Evolutionary conservation across 2,113 vertebrate species (phyloP).

Genomic region (Motacilla tschutschensis): DNA sequence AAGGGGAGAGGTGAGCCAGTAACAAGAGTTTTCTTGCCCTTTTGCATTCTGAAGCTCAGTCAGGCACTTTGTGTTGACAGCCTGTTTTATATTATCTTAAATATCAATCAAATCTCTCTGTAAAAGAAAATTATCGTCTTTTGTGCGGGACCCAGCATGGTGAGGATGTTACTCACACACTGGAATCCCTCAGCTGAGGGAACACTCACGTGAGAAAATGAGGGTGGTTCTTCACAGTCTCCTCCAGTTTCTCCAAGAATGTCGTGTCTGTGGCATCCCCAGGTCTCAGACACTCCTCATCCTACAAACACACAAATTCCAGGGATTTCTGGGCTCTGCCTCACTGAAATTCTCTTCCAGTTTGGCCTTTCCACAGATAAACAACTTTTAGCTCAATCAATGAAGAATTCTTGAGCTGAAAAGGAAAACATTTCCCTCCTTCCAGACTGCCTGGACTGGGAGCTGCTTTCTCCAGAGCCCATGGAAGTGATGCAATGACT

Average conservation of each 20-base stretch:
- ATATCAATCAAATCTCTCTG: neutral
- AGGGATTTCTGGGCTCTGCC: neutral
- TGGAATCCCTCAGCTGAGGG: neutral
- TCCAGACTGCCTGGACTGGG: neutral
- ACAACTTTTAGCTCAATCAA: neutral
- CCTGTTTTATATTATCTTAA: neutral
- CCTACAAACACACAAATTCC: slow-evolving; percentile 65
- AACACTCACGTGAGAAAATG: slow-evolving; percentile 93
- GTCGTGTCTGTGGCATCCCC: slow-evolving; percentile 93
- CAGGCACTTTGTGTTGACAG: neutral
- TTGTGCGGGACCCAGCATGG: rapidly evolving
- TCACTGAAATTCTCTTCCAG: neutral
- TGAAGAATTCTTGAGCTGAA: neutral
- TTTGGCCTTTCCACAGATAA: neutral
- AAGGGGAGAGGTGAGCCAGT: neutral
- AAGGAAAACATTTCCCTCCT: neutral
- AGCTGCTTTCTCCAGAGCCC: neutral
- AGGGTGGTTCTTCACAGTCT: slow-evolving; percentile 88
- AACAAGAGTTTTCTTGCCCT: neutral
- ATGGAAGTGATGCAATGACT: neutral
- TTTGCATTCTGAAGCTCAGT: neutral
- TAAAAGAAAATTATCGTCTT: neutral
- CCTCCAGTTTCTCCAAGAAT: slow-evolving; percentile 94
- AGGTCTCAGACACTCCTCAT: slow-evolving; percentile 94
- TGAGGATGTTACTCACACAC: neutral